Percentiles rank a stretch among this genome's conserved stretches.
These are phyloP conservation scores for Nilaparvata lugens DNA, from an alignment of 1,140 invertebrate species.

Conservation along the genomic window DNA sequence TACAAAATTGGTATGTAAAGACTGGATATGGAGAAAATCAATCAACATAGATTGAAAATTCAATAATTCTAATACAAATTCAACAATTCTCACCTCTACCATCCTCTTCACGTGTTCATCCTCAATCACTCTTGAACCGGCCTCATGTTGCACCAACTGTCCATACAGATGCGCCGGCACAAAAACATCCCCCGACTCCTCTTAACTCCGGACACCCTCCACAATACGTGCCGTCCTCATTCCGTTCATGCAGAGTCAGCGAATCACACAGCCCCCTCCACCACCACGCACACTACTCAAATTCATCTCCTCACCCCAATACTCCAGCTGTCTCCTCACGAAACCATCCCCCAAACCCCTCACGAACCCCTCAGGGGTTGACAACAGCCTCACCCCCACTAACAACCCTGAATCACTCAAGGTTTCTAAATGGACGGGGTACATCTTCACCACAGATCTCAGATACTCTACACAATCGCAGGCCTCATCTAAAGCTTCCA, in stretches of 20 bases:
- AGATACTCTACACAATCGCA: constrained; percentile 71
- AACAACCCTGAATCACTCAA: constrained; percentile 76
- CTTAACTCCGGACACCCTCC: constrained; percentile 41
- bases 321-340: constrained; percentile 59
- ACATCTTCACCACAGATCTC: constrained; percentile 60
- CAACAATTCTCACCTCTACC: constrained; percentile 34
- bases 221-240: constrained; percentile 68
- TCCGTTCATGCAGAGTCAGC: constrained; percentile 71
- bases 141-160: constrained; percentile 67
- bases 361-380: constrained; percentile 59
- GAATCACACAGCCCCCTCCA: constrained; percentile 75
- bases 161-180: constrained; percentile 82
- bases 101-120: constrained; percentile 37
- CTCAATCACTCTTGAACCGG: constrained; percentile 40
- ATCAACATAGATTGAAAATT: no score
- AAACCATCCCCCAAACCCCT: constrained; percentile 57
- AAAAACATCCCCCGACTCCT: constrained; percentile 47
- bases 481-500: constrained; percentile 83
- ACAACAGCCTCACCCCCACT: constrained; percentile 72
- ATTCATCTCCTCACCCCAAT: constrained; percentile 54
- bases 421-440: constrained; percentile 56
- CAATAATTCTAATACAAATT: no score
- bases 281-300: constrained; percentile 75
- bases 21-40: no score
- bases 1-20: no score